These are phyloP conservation scores for Molorchus minor DNA, from an alignment of 2,888 invertebrate species.

Conservation along the genomic window DNA sequence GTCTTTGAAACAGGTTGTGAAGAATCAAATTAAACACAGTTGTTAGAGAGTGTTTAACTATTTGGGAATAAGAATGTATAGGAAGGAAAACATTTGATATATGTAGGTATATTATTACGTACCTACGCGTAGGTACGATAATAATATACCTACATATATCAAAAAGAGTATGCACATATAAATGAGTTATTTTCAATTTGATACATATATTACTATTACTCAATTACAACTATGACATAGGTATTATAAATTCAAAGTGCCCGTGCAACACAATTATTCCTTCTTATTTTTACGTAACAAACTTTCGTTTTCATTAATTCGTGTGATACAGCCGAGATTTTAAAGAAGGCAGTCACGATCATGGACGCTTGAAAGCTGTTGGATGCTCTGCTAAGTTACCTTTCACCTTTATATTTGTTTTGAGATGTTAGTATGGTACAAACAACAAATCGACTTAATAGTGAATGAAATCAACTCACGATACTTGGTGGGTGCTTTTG, in stretches of 20 bases:
- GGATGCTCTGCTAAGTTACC: conserved; percentile 40
- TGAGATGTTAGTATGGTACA: conserved; percentile 27
- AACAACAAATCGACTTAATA: conserved; percentile 34
- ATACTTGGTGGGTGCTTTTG: not conserved
- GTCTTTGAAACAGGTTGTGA: too few relatives aligned
- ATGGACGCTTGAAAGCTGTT: conserved; percentile 16
- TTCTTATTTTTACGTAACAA: not conserved
- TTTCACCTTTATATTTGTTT: conserved; percentile 49
- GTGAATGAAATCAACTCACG: not conserved
- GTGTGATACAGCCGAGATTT: not conserved
- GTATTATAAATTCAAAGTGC: too few relatives aligned
- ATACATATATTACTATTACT: too few relatives aligned
- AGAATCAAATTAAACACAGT: too few relatives aligned
- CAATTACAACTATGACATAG: too few relatives aligned
- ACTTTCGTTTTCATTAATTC: conserved; percentile 3
- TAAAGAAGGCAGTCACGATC: not conserved
- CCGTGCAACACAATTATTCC: not conserved
- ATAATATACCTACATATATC: not conserved
- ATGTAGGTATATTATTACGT: too few relatives aligned
- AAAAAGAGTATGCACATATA: not conserved
- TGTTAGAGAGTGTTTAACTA: too few relatives aligned
- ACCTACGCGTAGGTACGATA: too few relatives aligned
- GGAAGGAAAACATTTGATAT: too few relatives aligned
- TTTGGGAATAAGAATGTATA: too few relatives aligned
- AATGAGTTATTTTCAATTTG: not conserved